These are phyloP conservation scores for Pyrocoelia pectoralis DNA, from an alignment of 2,888 invertebrate genomes.

Conservation along the genomic window DNA sequence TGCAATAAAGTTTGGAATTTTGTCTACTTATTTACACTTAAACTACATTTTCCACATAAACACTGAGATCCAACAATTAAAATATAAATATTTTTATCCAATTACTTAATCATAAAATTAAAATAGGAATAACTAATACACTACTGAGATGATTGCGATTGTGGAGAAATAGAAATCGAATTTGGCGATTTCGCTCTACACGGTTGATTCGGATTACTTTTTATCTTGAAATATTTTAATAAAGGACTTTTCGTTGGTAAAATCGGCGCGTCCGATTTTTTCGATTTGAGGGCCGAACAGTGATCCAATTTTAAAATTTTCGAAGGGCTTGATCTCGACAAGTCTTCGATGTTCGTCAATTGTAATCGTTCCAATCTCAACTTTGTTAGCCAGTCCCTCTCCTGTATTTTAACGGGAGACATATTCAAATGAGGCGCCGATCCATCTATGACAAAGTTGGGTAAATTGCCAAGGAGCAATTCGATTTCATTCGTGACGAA, in stretches of 20 bases:
- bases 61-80: neutral
- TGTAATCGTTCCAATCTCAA: constrained; percentile 65
- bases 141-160: constrained; percentile 17
- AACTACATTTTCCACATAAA: neutral
- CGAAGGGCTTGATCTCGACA: constrained; percentile 45
- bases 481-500: neutral
- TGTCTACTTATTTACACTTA: neutral
- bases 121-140: neutral
- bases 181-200: constrained; percentile 32
- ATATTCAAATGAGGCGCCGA: constrained; percentile 78
- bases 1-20: too few species aligned
- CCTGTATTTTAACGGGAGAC: constrained; percentile 74
- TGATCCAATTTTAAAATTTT: constrained; percentile 47
- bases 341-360: constrained; percentile 48
- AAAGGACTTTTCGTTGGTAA: constrained; percentile 38
- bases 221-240: constrained; percentile 43
- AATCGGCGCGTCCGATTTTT: neutral
- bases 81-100: too few species aligned
- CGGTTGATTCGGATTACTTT: constrained; percentile 34
- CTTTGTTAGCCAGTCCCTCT: constrained; percentile 77
- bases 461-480: constrained; percentile 65
- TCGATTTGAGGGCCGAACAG: constrained; percentile 16
- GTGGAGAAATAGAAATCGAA: constrained; percentile 7
- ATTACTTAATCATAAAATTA: neutral
- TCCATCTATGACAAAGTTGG: constrained; percentile 79